Evolutionary conservation across 2,888 invertebrate species (phyloP).

Genomic region (Drosophila putrida): DNA sequence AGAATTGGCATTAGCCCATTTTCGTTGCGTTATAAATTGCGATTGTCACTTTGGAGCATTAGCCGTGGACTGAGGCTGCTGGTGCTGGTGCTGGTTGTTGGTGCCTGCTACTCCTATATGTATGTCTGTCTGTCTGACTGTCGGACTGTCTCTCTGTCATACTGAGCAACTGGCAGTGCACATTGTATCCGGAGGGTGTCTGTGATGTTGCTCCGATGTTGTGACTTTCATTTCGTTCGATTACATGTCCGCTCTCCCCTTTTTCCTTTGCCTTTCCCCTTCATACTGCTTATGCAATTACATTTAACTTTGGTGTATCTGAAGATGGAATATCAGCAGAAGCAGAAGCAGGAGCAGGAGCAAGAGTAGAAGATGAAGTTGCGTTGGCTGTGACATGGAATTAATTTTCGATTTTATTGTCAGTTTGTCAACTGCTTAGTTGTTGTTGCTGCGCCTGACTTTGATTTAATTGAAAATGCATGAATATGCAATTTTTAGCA

Average conservation of each 20-base stretch:
- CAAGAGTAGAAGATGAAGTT: not conserved
- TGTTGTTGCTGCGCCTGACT: slow-evolving; percentile 61
- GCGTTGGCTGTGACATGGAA: slow-evolving; percentile 68
- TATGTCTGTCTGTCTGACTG: not conserved
- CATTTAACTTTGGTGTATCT: slow-evolving; percentile 66
- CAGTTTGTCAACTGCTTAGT: slow-evolving; percentile 71
- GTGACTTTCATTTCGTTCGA: slow-evolving; percentile 63
- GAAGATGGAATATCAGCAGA: slow-evolving; percentile 8
- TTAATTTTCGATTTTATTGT: slow-evolving; percentile 81
- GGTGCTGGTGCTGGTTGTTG: not conserved
- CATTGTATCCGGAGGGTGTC: slow-evolving; percentile 43
- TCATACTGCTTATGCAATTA: slow-evolving; percentile 64
- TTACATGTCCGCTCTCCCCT: slow-evolving; percentile 25
- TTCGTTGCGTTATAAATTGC: slow-evolving; percentile 80
- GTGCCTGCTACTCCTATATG: not conserved
- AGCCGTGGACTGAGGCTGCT: slow-evolving; percentile 34
- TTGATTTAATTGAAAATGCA: slow-evolving; percentile 80
- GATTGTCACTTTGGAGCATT: slow-evolving; percentile 76
- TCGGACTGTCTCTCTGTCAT: slow-evolving; percentile 6
- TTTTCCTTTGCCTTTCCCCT: not conserved
- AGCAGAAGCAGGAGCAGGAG: too few relatives aligned
- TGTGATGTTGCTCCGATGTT: slow-evolving; percentile 16
- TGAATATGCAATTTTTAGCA: slow-evolving; percentile 77
- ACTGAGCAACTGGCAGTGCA: slow-evolving; percentile 17
- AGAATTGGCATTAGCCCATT: slow-evolving; percentile 81